Evolutionary conservation across 1,140 invertebrate genomes (phyloP).

Genomic region (Ips typographus): DNA sequence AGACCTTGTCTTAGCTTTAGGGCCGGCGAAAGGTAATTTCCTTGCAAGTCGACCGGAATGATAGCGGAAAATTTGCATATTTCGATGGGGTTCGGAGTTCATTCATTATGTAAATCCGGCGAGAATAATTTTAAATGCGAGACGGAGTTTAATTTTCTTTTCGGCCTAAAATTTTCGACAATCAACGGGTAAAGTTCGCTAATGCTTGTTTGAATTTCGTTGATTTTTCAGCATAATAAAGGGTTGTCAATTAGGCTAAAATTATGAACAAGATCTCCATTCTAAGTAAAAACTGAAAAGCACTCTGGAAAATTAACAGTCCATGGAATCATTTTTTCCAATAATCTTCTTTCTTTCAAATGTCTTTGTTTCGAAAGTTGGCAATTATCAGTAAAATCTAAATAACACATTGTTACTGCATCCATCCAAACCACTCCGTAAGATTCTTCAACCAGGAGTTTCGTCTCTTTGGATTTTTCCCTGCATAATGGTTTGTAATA

Average conservation of each 20-base stretch:
- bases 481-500: no score
- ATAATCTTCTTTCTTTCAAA: no score
- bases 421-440: no score
- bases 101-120: conserved; percentile 7
- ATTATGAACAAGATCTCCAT: not conserved
- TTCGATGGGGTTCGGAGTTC: conserved; percentile 8
- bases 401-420: no score
- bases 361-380: no score
- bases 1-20: not conserved
- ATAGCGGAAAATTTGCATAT: conserved; percentile 6
- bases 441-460: no score
- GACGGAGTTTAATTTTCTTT: conserved; percentile 1
- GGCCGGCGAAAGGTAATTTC: conserved; percentile 5
- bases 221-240: conserved; percentile 3
- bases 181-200: not conserved
- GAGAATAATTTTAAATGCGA: conserved; percentile 2
- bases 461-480: no score
- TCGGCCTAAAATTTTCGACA: not conserved
- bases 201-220: not conserved
- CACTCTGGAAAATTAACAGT: no score
- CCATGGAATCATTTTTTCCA: no score
- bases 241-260: not conserved
- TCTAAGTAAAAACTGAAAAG: not conserved
- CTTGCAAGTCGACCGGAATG: not conserved
- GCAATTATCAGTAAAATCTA: no score